A percentile compares a stretch with the other conserved stretches of the same genome.
Evolutionary conservation across 2,888 invertebrate genomes (phyloP).

Genomic region (Pocota personata): DNA sequence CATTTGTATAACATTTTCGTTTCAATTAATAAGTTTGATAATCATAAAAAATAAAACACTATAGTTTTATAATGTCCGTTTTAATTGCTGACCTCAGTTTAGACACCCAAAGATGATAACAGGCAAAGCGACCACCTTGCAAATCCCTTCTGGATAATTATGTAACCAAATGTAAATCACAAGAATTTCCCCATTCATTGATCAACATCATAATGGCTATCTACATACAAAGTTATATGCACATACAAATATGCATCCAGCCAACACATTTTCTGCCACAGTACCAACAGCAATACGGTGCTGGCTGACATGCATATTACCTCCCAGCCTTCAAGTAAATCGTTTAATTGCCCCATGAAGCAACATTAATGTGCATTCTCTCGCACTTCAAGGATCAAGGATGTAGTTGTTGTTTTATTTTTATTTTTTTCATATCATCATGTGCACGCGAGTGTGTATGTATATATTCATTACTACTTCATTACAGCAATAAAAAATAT

Average conservation of each 20-base stretch:
- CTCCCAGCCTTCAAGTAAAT: conserved; percentile 21
- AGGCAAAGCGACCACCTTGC: neutral
- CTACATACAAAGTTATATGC: neutral
- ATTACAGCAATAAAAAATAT: conserved; percentile 32
- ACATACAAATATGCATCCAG: neutral
- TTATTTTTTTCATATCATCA: neutral
- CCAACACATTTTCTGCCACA: neutral
- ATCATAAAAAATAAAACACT: no score
- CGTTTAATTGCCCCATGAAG: conserved; percentile 45
- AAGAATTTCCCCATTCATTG: conserved; percentile 31
- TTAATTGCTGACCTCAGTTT: neutral
- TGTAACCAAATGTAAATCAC: conserved; percentile 22
- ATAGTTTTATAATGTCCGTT: no score
- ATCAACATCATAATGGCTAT: conserved; percentile 7
- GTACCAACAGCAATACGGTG: conserved; percentile 1
- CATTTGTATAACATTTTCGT: no score
- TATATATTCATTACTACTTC: neutral
- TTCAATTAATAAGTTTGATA: no score
- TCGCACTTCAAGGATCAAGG: conserved; percentile 36
- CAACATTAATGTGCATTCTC: conserved; percentile 47
- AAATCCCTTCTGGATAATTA: neutral
- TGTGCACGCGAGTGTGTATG: neutral
- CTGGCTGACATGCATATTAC: conserved; percentile 14
- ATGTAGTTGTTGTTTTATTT: neutral
- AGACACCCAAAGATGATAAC: neutral